Percentiles rank a stretch among this genome's conserved stretches.
These are phyloP conservation scores for Alloplasta piceator DNA, from an alignment of 2,888 invertebrate genomes.

Conservation along the genomic window DNA sequence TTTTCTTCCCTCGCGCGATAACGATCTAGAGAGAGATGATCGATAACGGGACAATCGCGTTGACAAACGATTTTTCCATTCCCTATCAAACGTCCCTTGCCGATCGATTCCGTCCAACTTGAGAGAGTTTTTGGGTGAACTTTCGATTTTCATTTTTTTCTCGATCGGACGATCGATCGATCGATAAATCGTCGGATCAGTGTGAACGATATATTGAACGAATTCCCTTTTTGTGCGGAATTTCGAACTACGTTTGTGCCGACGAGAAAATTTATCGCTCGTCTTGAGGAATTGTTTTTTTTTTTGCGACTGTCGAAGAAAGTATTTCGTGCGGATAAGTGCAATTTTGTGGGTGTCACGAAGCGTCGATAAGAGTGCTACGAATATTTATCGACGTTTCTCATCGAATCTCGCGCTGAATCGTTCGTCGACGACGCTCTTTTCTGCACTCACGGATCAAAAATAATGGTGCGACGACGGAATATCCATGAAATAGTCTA, in stretches of 20 bases:
- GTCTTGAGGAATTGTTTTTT: not conserved
- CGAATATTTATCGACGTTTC: constrained; percentile 13
- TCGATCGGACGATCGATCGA: constrained; percentile 9
- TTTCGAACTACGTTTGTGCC: constrained; percentile 15
- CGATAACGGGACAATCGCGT: constrained; percentile 17
- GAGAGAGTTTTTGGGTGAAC: not conserved
- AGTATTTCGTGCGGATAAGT: constrained; percentile 34
- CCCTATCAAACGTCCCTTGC: not conserved
- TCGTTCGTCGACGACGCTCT: constrained; percentile 41
- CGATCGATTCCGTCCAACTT: too few relatives aligned
- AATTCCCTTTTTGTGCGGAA: not conserved
- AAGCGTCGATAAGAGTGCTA: constrained; percentile 25
- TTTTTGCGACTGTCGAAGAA: constrained; percentile 10
- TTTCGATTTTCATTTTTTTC: not conserved
- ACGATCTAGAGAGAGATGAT: not conserved
- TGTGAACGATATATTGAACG: constrained; percentile 1
- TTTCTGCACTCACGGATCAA: constrained; percentile 72
- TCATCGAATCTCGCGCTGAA: not conserved
- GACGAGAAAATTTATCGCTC: constrained; percentile 20
- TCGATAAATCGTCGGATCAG: constrained; percentile 51
- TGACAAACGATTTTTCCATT: not conserved
- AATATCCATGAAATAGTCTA: not conserved
- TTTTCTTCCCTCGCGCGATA: not conserved
- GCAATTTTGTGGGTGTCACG: constrained; percentile 38
- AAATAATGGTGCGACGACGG: constrained; percentile 73